phyloP scores from a whole-genome alignment of 2,888 invertebrate species.

The Gryllus longicercus region DNA sequence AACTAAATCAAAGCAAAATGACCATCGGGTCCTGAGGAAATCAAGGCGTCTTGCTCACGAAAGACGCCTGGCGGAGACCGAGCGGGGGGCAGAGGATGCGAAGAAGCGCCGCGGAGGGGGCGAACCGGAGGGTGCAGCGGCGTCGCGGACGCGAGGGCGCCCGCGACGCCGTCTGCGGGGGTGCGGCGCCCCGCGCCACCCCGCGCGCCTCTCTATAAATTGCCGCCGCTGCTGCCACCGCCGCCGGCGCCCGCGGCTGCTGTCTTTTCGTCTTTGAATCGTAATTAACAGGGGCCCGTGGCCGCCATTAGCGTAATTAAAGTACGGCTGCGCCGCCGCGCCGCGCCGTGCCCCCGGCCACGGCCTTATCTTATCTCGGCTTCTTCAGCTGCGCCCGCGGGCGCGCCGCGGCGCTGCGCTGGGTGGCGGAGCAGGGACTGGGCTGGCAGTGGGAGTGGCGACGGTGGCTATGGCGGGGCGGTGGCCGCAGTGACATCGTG shows the following conservation, averaged over 20 bases:
- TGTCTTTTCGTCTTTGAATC: conserved; percentile 63
- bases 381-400: conserved; percentile 17
- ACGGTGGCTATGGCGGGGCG: background rate
- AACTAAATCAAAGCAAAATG: too few species aligned
- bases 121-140: background rate
- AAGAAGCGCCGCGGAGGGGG: too few species aligned
- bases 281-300: conserved; percentile 67
- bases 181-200: background rate
- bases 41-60: too few species aligned
- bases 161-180: background rate
- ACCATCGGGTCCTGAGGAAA: too few species aligned
- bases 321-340: conserved; percentile 49
- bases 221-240: background rate
- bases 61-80: too few species aligned
- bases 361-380: conserved; percentile 4
- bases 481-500: too few species aligned
- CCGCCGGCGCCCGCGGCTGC: conserved; percentile 39
- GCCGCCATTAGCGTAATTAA: conserved; percentile 76
- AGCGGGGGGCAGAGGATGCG: too few species aligned
- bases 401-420: background rate
- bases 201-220: conserved; percentile 10
- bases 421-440: background rate
- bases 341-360: background rate
- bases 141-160: background rate
- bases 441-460: background rate